These are phyloP conservation scores for Anthoscopus minutus DNA, from an alignment of 2,113 vertebrate genomes.

Conservation along the genomic window DNA sequence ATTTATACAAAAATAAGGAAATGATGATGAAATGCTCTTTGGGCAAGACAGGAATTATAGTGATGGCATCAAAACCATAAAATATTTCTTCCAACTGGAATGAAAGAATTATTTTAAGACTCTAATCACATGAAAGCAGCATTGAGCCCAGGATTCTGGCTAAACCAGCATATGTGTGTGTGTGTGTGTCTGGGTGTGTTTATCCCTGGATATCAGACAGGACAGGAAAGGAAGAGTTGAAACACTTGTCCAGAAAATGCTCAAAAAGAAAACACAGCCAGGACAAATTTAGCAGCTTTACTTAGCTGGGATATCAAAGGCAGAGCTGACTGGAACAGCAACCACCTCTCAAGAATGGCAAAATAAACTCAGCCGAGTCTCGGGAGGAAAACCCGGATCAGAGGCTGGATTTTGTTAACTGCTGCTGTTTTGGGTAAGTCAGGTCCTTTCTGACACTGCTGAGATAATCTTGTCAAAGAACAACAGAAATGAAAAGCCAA, in stretches of 20 bases:
- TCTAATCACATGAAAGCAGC: background rate
- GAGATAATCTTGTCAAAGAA: constrained; percentile 54
- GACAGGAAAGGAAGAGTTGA: constrained; percentile 63
- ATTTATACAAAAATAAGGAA: background rate
- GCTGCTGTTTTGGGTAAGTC: constrained; percentile 23
- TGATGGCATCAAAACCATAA: background rate
- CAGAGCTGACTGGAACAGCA: constrained; percentile 47
- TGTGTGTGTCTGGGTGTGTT: background rate
- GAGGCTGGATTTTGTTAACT: constrained; percentile 31
- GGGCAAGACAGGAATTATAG: background rate
- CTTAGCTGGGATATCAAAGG: constrained; percentile 53
- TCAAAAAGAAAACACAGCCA: constrained; percentile 53
- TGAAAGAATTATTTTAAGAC: background rate
- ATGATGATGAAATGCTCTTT: background rate
- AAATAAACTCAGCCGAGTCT: constrained; percentile 37
- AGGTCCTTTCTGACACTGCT: constrained; percentile 39
- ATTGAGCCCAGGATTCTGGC: background rate
- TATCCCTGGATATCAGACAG: constrained; percentile 61
- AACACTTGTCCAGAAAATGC: constrained; percentile 55
- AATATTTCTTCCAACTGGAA: background rate
- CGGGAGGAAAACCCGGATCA: constrained; percentile 39
- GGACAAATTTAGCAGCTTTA: constrained; percentile 57
- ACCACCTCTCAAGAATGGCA: constrained; percentile 43
- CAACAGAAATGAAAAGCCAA: constrained; percentile 25
- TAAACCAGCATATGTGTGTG: background rate